Evolutionary conservation across 2,113 vertebrate genomes (phyloP), one percentile per base, ranked within the genome.

Genomic region (Erythrocercus mccallii): DNA sequence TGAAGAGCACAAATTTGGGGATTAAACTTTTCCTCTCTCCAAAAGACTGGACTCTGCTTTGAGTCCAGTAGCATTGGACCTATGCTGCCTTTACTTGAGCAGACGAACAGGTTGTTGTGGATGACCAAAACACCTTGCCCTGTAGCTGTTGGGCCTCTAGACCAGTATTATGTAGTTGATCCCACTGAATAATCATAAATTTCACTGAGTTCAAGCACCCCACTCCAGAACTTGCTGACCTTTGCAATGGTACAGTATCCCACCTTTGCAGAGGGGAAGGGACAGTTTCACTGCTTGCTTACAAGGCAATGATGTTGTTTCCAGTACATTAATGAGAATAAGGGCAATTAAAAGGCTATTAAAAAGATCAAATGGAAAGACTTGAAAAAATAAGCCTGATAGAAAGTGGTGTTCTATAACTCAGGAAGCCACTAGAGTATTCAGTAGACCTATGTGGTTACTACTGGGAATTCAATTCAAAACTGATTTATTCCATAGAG

Each of bases 401-500:
- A 22, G 76, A 61, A 35, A n/a, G 27, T 40, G 18, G 18, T 45
- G 54, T 70, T 90, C 8, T 0, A 56, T 73, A 50, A 88, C 31
- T 81, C 35, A 44, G 40, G 50, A 82, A 86, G 38, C 66, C 70
- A 35, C 62, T 72, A 25, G 16, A 40, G 28, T 51, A 24, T 74
- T 89, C 83, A 80, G 58, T 76, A 84, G 28, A 27, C 68, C 69
- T 81, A 6, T 91, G 31, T 93, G 37, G 33, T 94, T 61, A 69
- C 24, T 80, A 80, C 47, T 89, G 61, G 40, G 24, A 69, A 73
- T 82, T 97, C 94, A 95, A 85, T 89, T 88, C 82, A 69, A 88
- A 86, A 76, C 54, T 96, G 44, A 77, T 96, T 95, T 96, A 69
- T 98, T 94, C 94, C 95, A 57, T 96, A 99, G 99, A 98, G 97